Percentiles rank a stretch among this genome's conserved stretches.
These are phyloP conservation scores for Panulirus ornatus DNA, from an alignment of 1,140 invertebrate species.

Conservation along the genomic window DNA sequence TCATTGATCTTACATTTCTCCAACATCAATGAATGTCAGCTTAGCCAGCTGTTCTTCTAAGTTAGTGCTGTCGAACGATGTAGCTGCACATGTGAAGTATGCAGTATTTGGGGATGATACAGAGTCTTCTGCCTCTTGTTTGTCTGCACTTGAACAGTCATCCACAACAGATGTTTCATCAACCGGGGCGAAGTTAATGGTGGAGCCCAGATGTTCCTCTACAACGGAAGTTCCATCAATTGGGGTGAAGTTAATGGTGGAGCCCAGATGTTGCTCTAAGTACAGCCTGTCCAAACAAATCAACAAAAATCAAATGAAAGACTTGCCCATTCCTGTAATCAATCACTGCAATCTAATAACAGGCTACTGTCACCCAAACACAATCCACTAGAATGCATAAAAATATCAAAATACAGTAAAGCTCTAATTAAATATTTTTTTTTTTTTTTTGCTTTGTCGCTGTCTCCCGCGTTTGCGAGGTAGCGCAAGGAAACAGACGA, in stretches of 20 bases:
- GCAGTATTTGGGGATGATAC: not conserved
- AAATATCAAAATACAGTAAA: too few species aligned
- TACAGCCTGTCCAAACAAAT: conserved; percentile 49
- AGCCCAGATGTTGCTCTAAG: conserved; percentile 56
- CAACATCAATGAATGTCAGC: conserved; percentile 50
- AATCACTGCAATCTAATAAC: too few species aligned
- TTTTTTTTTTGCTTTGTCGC: too few species aligned
- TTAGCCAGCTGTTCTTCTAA: conserved; percentile 59
- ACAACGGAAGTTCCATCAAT: conserved; percentile 34
- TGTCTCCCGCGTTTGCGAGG: too few species aligned
- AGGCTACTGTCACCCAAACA: too few species aligned
- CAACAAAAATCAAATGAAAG: too few species aligned
- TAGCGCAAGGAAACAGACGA: too few species aligned
- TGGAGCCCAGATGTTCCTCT: conserved; percentile 44
- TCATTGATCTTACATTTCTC: conserved; percentile 52
- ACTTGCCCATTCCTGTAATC: too few species aligned
- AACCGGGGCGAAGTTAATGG: not conserved
- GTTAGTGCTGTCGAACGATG: not conserved
- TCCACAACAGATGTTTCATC: conserved; percentile 30
- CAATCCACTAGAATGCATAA: too few species aligned
- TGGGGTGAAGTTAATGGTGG: not conserved
- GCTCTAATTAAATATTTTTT: too few species aligned
- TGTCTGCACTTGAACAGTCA: not conserved
- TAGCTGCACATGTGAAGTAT: conserved; percentile 16
- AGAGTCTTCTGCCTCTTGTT: not conserved